These are phyloP conservation scores for Atta cephalotes DNA, from an alignment of 1,140 invertebrate species.

Conservation along the genomic window DNA sequence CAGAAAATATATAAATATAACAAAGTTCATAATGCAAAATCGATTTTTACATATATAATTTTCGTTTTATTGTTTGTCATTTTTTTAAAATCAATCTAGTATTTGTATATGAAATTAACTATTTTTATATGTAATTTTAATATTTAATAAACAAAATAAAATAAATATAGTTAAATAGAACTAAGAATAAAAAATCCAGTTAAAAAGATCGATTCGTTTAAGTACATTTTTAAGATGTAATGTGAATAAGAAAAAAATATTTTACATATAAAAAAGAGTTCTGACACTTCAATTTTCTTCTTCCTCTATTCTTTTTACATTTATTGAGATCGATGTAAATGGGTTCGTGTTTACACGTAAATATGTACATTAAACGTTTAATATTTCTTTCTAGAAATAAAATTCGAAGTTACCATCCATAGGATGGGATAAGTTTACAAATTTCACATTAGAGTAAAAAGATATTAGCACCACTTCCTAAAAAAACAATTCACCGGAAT, in stretches of 20 bases:
- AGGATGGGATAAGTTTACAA: constrained; percentile 31
- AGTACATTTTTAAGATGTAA: background rate
- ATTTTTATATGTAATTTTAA: background rate
- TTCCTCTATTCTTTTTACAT: constrained; percentile 17
- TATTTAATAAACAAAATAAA: constrained; percentile 25
- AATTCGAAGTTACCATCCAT: constrained; percentile 13
- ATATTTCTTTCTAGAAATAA: constrained; percentile 43
- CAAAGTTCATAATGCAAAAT: constrained; percentile 21
- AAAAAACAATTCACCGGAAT: constrained; percentile 22
- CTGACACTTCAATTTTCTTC: background rate
- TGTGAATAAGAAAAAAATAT: background rate
- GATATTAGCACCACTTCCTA: constrained; percentile 16
- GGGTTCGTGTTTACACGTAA: constrained; percentile 14
- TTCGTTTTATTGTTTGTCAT: background rate
- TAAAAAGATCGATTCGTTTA: constrained; percentile 5
- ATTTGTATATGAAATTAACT: constrained; percentile 7
- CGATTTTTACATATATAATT: background rate
- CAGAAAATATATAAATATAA: constrained; percentile 27
- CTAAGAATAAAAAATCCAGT: background rate
- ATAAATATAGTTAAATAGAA: background rate
- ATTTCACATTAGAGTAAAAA: constrained; percentile 42
- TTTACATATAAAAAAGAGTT: constrained; percentile 1
- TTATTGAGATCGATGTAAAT: constrained; percentile 50
- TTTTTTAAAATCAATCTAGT: background rate
- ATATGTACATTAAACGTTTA: constrained; percentile 22